Evolutionary conservation across 2,888 invertebrate genomes (phyloP).

Genomic region (Homarus gammarus): DNA sequence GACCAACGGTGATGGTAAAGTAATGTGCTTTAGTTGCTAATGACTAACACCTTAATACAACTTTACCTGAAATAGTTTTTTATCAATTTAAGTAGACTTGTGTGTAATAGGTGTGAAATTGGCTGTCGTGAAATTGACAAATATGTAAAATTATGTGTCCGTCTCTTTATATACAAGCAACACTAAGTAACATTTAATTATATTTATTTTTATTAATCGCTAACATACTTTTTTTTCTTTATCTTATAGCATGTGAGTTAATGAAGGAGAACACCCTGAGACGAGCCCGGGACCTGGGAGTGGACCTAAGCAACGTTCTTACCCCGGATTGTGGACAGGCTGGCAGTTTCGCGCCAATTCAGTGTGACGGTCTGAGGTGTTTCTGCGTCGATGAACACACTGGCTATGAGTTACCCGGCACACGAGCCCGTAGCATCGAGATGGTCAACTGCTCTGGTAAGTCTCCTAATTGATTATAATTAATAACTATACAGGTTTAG

Average conservation of each 20-base stretch:
- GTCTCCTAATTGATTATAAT: conserved; percentile 61
- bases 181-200: background rate
- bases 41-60: too few relatives aligned
- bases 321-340: conserved; percentile 77
- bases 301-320: conserved; percentile 79
- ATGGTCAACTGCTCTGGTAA: conserved; percentile 86
- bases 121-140: background rate
- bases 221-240: too few relatives aligned
- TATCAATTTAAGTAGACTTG: too few relatives aligned
- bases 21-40: too few relatives aligned
- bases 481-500: background rate
- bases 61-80: too few relatives aligned
- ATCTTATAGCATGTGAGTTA: conserved; percentile 84
- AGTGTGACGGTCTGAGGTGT: conserved; percentile 78
- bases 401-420: conserved; percentile 79
- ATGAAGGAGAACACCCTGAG: conserved; percentile 84
- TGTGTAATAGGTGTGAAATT: too few relatives aligned
- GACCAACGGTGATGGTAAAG: too few relatives aligned
- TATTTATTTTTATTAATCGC: background rate
- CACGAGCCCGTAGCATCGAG: conserved; percentile 77
- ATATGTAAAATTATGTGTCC: background rate
- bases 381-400: conserved; percentile 83
- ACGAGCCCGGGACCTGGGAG: conserved; percentile 83
- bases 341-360: conserved; percentile 78
- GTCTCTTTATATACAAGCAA: background rate